These are phyloP conservation scores for Eretmochelys imbricata DNA, from an alignment of 2,113 vertebrate genomes.

Conservation along the genomic window DNA sequence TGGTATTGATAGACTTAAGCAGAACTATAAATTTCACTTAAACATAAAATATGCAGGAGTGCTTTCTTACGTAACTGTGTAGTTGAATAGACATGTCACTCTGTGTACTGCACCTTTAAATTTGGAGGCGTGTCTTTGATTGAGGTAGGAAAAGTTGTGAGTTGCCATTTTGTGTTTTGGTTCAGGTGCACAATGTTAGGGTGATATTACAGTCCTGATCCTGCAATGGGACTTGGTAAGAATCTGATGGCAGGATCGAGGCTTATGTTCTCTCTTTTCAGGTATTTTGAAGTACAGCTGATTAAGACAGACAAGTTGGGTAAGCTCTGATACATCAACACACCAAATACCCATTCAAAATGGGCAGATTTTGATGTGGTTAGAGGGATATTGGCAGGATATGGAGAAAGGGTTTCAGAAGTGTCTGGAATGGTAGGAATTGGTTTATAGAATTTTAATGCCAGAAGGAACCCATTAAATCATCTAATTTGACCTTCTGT, in stretches of 20 bases:
- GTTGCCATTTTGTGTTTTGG: not conserved
- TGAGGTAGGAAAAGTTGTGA: not conserved
- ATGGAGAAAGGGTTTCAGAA: not conserved
- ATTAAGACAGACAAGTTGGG: not conserved
- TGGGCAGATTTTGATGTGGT: not conserved
- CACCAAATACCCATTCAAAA: not conserved
- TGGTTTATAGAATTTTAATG: not conserved
- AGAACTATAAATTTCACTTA: not conserved
- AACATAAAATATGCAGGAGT: not conserved
- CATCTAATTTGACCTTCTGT: not conserved
- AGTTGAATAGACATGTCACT: not conserved
- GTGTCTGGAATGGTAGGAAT: not conserved
- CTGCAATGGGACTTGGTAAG: not conserved
- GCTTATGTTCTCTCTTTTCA: not conserved
- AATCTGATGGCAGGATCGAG: not conserved
- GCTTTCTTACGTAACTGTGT: not conserved
- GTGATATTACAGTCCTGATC: not conserved
- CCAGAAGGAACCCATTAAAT: not conserved
- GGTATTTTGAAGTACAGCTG: not conserved
- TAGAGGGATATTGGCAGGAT: not conserved
- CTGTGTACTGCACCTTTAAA: not conserved
- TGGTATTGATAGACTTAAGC: not conserved
- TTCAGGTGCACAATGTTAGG: not conserved
- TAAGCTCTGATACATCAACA: not conserved
- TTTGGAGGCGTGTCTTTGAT: not conserved